These are phyloP conservation scores for Poecilia wingei DNA, from an alignment of 2,797 vertebrate species.

Conservation along the genomic window DNA sequence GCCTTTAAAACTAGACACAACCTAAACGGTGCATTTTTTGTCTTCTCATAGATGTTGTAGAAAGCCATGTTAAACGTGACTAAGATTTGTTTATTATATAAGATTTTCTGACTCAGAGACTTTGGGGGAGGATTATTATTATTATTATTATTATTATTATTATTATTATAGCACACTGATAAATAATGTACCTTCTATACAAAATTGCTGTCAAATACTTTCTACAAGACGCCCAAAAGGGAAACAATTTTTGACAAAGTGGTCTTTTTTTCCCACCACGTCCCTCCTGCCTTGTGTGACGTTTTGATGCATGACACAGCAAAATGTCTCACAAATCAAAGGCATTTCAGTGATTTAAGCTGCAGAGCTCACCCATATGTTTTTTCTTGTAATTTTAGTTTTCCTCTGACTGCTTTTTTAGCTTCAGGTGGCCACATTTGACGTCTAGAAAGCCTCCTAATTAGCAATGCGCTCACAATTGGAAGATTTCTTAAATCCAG, in stretches of 20 bases:
- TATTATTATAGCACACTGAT: conserved; percentile 28
- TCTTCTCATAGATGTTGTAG: conserved; percentile 12
- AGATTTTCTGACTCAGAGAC: conserved; percentile 22
- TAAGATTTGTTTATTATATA: conserved; percentile 19
- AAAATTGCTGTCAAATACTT: conserved; percentile 47
- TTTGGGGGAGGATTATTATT: conserved; percentile 4
- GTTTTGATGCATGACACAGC: conserved; percentile 61
- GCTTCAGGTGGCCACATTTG: conserved; percentile 19
- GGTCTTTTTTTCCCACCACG: conserved; percentile 29
- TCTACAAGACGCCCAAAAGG: conserved; percentile 23
- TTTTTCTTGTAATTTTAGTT: conserved; percentile 46
- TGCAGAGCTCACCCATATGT: conserved; percentile 32
- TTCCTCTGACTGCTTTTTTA: conserved; percentile 17
- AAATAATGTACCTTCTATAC: conserved; percentile 39
- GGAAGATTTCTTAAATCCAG: conserved; percentile 40
- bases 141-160: conserved; percentile 10
- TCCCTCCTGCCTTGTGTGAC: conserved; percentile 38
- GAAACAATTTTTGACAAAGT: conserved; percentile 58
- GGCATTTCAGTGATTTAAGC: conserved; percentile 50
- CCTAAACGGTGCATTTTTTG: not conserved
- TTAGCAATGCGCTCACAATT: conserved; percentile 37
- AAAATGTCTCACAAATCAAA: conserved; percentile 43
- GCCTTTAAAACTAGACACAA: not conserved
- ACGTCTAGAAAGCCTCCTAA: conserved; percentile 35
- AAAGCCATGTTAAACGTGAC: conserved; percentile 7